A percentile compares a stretch with the other conserved stretches of the same genome.
phyloP scores from a whole-genome alignment of 1,140 invertebrate genomes.

The Chionoecetes opilio region DNA sequence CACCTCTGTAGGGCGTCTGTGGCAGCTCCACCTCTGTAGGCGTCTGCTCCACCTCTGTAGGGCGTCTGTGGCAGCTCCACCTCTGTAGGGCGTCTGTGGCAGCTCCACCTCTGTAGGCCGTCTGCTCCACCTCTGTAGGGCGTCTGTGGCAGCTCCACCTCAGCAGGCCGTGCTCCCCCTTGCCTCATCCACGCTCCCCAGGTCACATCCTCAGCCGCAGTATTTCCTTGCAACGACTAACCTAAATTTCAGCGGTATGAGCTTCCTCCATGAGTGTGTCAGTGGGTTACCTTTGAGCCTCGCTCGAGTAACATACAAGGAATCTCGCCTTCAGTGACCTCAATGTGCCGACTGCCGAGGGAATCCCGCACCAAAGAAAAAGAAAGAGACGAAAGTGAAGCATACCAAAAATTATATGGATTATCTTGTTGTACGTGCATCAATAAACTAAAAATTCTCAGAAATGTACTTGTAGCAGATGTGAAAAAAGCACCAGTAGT shows the following conservation, averaged over 20 bases:
- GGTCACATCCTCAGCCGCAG: slow-evolving; percentile 32
- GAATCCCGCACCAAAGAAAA: neutral
- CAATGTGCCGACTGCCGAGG: neutral
- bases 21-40: too few relatives aligned
- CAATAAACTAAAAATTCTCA: too few relatives aligned
- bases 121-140: too few relatives aligned
- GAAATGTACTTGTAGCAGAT: too few relatives aligned
- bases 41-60: too few relatives aligned
- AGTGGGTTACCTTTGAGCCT: slow-evolving; percentile 53
- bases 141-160: too few relatives aligned
- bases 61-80: too few relatives aligned
- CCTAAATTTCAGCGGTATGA: slow-evolving; percentile 51
- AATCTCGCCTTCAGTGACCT: slow-evolving; percentile 61
- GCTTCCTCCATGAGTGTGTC: slow-evolving; percentile 57
- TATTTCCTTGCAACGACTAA: slow-evolving; percentile 54
- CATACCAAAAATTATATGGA: too few relatives aligned
- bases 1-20: too few relatives aligned
- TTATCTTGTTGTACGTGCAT: too few relatives aligned
- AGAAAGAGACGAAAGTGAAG: too few relatives aligned
- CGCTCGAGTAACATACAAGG: slow-evolving; percentile 58
- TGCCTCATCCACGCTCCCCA: neutral
- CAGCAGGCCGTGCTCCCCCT: neutral
- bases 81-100: neutral
- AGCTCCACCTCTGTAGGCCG: neutral
- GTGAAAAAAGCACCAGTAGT: neutral